Conservation (phyloP, 2,113 vertebrate genomes). For the Hepsetus odoe region DNA sequence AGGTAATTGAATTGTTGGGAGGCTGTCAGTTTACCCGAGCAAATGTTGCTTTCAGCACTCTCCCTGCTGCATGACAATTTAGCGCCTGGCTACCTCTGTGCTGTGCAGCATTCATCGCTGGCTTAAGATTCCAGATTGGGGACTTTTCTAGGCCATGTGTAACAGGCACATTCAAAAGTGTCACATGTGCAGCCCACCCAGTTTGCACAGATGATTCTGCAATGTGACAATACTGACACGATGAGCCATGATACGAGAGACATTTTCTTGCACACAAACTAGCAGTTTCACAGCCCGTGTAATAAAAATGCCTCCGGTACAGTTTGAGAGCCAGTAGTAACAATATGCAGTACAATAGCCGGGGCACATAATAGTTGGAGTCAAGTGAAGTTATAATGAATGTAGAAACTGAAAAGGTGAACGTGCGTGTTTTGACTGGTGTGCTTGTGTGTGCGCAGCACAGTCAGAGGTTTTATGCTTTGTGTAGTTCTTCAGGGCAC, state of each 20-base stretch:
- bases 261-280: background rate
- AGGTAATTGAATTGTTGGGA: slow-evolving; percentile 35
- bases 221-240: background rate
- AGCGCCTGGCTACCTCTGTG: slow-evolving; percentile 7
- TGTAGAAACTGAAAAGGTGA: background rate
- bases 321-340: background rate
- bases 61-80: background rate
- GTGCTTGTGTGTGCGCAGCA: background rate
- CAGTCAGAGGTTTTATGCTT: background rate
- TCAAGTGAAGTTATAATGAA: background rate
- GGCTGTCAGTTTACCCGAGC: slow-evolving; percentile 18
- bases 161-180: background rate
- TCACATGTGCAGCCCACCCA: background rate
- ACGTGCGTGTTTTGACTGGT: background rate
- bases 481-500: background rate
- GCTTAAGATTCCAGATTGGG: background rate
- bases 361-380: slow-evolving; percentile 2
- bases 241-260: background rate
- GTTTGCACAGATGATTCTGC: background rate
- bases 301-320: background rate
- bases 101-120: slow-evolving; percentile 8
- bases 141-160: slow-evolving; percentile 11
- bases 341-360: background rate
- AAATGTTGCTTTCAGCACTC: slow-evolving; percentile 24
- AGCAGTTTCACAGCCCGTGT: background rate